Evolutionary conservation across 1,140 invertebrate genomes (phyloP).

Genomic region (Goniozus legneri): DNA sequence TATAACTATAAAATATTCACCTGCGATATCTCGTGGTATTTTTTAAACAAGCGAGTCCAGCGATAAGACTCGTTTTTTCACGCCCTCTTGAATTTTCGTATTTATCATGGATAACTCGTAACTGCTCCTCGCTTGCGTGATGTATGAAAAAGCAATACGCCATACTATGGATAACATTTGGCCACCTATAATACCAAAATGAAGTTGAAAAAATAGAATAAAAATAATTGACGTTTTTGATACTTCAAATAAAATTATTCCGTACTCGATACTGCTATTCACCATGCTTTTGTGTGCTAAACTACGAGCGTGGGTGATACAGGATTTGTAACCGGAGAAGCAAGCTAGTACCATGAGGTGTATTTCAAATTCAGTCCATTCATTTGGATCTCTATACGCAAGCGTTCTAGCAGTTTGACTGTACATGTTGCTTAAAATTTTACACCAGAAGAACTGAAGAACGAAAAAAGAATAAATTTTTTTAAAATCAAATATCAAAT

Average conservation of each 20-base stretch:
- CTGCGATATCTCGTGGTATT: too few species aligned
- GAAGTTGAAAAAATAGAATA: too few species aligned
- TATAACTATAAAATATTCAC: too few species aligned
- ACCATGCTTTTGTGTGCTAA: not conserved
- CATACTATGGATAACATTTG: too few species aligned
- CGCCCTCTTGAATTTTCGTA: slow-evolving; percentile 49
- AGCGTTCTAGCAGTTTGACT: not conserved
- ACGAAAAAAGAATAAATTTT: too few species aligned
- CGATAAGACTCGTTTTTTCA: slow-evolving; percentile 58
- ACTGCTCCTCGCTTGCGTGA: slow-evolving; percentile 53
- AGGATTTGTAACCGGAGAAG: slow-evolving; percentile 4
- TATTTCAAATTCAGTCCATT: slow-evolving; percentile 8
- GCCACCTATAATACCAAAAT: too few species aligned
- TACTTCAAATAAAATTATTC: too few species aligned
- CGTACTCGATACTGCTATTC: too few species aligned
- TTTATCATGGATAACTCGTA: slow-evolving; percentile 52
- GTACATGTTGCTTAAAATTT: slow-evolving; percentile 8
- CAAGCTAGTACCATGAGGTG: slow-evolving; percentile 14
- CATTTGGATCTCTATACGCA: not conserved
- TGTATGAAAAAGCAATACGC: slow-evolving; percentile 58
- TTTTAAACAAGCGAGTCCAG: too few species aligned
- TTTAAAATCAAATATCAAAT: too few species aligned
- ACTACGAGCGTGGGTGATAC: not conserved
- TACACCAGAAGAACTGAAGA: slow-evolving; percentile 11
- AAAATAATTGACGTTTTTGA: too few species aligned